Conservation (phyloP, 2,113 vertebrate genomes). For the Pteronura brasiliensis region DNA sequence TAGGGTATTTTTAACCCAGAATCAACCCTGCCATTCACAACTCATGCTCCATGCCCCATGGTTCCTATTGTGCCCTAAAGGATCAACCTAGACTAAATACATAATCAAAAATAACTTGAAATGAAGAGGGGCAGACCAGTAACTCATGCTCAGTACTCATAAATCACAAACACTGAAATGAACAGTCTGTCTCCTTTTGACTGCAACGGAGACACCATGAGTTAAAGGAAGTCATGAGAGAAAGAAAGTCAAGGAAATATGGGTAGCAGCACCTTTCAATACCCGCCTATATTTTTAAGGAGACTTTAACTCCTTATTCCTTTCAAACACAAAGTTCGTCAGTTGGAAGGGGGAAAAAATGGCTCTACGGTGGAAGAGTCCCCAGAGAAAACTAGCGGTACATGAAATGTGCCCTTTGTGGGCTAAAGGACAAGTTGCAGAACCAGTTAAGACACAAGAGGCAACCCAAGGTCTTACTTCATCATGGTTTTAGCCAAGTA, state of each 20-base stretch:
- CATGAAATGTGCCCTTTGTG: slow-evolving; percentile 33
- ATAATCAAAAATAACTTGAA: slow-evolving; percentile 54
- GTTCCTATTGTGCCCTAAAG: slow-evolving; percentile 49
- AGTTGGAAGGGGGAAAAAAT: slow-evolving; percentile 24
- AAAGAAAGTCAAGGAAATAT: slow-evolving; percentile 63
- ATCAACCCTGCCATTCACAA: slow-evolving; percentile 64
- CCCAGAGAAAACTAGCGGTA: slow-evolving; percentile 58
- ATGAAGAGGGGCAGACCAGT: slow-evolving; percentile 24
- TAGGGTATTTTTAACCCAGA: slow-evolving; percentile 32
- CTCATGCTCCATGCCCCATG: slow-evolving; percentile 54
- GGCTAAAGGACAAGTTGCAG: slow-evolving; percentile 59
- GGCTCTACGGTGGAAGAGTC: slow-evolving; percentile 61
- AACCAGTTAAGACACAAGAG: slow-evolving; percentile 57
- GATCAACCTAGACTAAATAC: slow-evolving; percentile 37
- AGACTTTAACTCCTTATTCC: slow-evolving; percentile 25
- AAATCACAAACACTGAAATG: slow-evolving; percentile 59
- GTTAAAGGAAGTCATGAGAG: slow-evolving; percentile 52
- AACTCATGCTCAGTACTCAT: slow-evolving; percentile 49
- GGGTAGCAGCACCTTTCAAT: slow-evolving; percentile 67
- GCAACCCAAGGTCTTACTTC: slow-evolving; percentile 36
- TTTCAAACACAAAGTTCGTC: slow-evolving; percentile 58
- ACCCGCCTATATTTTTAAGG: slow-evolving; percentile 55
- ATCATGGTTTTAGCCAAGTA: slow-evolving; percentile 19
- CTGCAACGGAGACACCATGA: slow-evolving; percentile 36
- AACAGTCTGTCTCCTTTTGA: slow-evolving; percentile 51